A percentile compares a stretch with the other conserved stretches of the same genome.
These are phyloP conservation scores for Chrysolina haemoptera DNA, from an alignment of 2,888 invertebrate genomes.

Conservation along the genomic window DNA sequence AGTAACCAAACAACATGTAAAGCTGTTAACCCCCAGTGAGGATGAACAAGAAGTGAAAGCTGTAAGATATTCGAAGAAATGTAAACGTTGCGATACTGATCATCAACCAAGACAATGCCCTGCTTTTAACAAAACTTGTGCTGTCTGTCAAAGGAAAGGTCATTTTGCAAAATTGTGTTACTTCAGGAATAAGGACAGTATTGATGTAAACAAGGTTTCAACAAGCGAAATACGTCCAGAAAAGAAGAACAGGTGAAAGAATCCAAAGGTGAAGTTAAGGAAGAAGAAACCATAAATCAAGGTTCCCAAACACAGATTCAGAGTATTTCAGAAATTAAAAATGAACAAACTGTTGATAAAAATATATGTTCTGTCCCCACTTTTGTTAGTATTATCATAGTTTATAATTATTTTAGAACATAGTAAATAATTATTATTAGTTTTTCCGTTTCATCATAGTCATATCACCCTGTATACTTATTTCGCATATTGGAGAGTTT, in stretches of 20 bases:
- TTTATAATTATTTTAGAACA: too few species aligned
- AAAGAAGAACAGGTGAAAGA: background rate
- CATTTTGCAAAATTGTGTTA: conserved; percentile 26
- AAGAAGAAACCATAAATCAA: conserved; percentile 10
- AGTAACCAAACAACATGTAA: conserved; percentile 27
- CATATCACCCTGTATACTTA: too few species aligned
- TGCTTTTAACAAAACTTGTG: conserved; percentile 34
- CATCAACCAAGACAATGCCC: conserved; percentile 28
- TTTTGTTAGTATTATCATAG: too few species aligned
- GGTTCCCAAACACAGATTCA: background rate
- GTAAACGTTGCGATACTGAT: conserved; percentile 29
- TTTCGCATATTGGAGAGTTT: too few species aligned
- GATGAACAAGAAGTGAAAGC: conserved; percentile 18
- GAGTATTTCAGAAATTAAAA: background rate
- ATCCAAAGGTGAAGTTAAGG: conserved; percentile 8
- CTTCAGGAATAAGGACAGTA: background rate
- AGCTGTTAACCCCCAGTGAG: conserved; percentile 6
- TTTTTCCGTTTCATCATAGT: too few species aligned
- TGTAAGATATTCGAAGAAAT: conserved; percentile 22
- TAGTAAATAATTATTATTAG: too few species aligned
- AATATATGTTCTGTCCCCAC: too few species aligned
- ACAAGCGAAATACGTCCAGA: background rate
- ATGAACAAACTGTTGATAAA: conserved; percentile 4
- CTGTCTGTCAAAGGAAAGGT: conserved; percentile 18
- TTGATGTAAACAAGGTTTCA: conserved; percentile 1